Evolutionary conservation across 2,888 invertebrate genomes (phyloP).

Genomic region (Parapristionchus giblindavisi): DNA sequence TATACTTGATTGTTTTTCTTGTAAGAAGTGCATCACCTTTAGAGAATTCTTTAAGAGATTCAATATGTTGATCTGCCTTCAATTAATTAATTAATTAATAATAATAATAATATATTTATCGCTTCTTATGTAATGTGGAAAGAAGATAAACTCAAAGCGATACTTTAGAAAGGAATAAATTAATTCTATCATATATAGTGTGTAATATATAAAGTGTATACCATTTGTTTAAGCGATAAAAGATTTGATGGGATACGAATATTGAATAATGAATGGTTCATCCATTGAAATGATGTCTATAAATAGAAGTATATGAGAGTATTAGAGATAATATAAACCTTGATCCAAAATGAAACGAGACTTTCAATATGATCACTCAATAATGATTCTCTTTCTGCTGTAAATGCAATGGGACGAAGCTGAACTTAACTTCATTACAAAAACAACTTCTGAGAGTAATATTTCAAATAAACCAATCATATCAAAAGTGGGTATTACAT

Average conservation of each 20-base stretch:
- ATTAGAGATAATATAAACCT: constrained; percentile 39
- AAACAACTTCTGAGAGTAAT: not conserved
- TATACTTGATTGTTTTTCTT: constrained; percentile 4
- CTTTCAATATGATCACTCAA: constrained; percentile 60
- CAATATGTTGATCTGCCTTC: not conserved
- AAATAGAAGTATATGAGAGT: not conserved
- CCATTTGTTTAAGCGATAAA: not conserved
- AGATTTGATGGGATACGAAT: constrained; percentile 18
- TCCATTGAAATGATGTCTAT: constrained; percentile 51
- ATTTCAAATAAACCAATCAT: not conserved
- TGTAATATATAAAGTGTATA: not conserved
- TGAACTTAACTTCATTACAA: not conserved
- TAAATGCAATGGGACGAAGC: constrained; percentile 58
- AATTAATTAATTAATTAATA: not conserved
- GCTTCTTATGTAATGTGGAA: too few relatives aligned
- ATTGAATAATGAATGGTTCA: not conserved
- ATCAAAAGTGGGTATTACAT: not conserved
- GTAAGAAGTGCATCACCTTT: constrained; percentile 6
- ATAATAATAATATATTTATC: too few relatives aligned
- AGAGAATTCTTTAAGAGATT: not conserved
- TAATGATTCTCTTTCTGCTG: constrained; percentile 62
- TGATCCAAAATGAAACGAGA: constrained; percentile 61
- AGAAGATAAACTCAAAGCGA: too few relatives aligned
- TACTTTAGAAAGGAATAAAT: too few relatives aligned
- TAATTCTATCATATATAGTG: too few relatives aligned